These are phyloP conservation scores for Molorchus minor DNA, from an alignment of 2,888 invertebrate genomes.

Conservation along the genomic window DNA sequence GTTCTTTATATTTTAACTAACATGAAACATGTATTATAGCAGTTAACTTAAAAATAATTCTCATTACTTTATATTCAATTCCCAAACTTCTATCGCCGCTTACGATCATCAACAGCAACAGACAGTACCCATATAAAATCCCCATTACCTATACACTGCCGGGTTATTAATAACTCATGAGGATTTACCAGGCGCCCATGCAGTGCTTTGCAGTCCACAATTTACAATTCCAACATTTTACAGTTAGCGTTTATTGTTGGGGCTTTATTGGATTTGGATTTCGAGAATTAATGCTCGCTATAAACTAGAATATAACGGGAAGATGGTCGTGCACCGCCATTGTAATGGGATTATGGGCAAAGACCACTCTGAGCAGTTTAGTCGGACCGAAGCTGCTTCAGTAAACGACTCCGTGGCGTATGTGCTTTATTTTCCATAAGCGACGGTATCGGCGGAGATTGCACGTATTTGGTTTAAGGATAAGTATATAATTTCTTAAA, in stretches of 20 bases:
- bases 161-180: slow-evolving; percentile 17
- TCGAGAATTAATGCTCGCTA: slow-evolving; percentile 30
- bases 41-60: too few relatives aligned
- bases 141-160: slow-evolving; percentile 14
- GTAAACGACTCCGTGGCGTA: slow-evolving; percentile 19
- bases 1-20: too few relatives aligned
- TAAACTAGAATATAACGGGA: slow-evolving; percentile 23
- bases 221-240: slow-evolving; percentile 34
- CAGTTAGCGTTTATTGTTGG: slow-evolving; percentile 30
- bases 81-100: too few relatives aligned
- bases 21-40: too few relatives aligned
- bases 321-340: slow-evolving; percentile 20
- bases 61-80: neutral
- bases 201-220: slow-evolving; percentile 18
- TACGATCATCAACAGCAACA: neutral
- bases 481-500: too few relatives aligned
- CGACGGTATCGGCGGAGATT: neutral
- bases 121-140: slow-evolving; percentile 8
- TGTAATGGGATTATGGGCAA: slow-evolving; percentile 36
- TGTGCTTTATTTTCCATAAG: slow-evolving; percentile 36
- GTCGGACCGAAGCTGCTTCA: slow-evolving; percentile 15
- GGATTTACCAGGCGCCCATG: neutral
- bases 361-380: slow-evolving; percentile 32
- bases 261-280: slow-evolving; percentile 32
- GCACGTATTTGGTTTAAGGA: neutral